These are phyloP conservation scores for Troides aeacus DNA, from an alignment of 2,888 invertebrate species.

Conservation along the genomic window DNA sequence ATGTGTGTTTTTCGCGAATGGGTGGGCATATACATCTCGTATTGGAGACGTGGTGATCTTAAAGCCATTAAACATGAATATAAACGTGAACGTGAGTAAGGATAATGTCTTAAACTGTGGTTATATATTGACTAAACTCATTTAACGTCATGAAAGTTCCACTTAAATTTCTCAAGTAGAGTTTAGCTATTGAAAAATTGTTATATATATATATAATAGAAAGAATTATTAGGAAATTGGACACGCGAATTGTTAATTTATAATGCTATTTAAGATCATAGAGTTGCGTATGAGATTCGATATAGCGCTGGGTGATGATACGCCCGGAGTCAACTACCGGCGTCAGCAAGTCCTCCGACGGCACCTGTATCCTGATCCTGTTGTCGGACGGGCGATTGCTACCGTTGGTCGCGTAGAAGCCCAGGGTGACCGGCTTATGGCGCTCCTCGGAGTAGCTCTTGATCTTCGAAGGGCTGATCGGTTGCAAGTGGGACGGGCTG, in stretches of 20 bases:
- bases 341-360: slow-evolving; percentile 83
- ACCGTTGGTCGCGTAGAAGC: slow-evolving; percentile 78
- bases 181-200: background rate
- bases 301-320: slow-evolving; percentile 63
- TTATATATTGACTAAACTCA: too few relatives aligned
- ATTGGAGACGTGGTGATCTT: too few relatives aligned
- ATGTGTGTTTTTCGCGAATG: slow-evolving; percentile 6
- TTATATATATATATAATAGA: background rate
- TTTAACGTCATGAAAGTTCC: too few relatives aligned
- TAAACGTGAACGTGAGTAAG: too few relatives aligned
- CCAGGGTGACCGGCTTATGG: slow-evolving; percentile 66
- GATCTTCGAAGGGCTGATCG: slow-evolving; percentile 68
- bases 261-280: slow-evolving; percentile 63
- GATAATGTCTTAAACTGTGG: too few relatives aligned
- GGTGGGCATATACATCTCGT: too few relatives aligned
- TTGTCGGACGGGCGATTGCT: slow-evolving; percentile 81
- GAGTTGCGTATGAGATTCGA: slow-evolving; percentile 66
- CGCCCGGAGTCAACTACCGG: slow-evolving; percentile 82
- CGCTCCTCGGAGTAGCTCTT: slow-evolving; percentile 60
- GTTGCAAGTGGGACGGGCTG: slow-evolving; percentile 76
- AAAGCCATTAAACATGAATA: too few relatives aligned
- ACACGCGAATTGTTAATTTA: background rate
- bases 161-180: too few relatives aligned
- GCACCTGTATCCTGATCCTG: slow-evolving; percentile 86
- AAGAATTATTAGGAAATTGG: too few relatives aligned